These are phyloP conservation scores for Proteles cristata DNA, from an alignment of 2,113 vertebrate species.

Conservation along the genomic window DNA sequence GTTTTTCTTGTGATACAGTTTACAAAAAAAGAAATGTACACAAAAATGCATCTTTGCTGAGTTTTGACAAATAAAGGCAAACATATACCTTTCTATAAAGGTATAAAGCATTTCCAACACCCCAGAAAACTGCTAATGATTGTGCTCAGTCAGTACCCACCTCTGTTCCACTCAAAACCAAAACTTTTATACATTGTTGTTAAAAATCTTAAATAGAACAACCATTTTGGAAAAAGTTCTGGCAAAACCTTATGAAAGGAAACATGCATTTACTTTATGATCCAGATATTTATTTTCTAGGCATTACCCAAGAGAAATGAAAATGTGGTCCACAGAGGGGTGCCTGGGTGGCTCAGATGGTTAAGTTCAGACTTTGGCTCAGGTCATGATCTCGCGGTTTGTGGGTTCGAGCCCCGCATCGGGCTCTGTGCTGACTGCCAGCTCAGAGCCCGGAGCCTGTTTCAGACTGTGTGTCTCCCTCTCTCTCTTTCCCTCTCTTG, in stretches of 20 bases:
- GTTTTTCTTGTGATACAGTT: conserved; percentile 5
- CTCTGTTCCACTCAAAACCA: not conserved
- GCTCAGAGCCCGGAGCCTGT: no score
- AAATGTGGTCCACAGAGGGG: not conserved
- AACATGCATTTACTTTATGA: not conserved
- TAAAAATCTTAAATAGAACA: conserved; percentile 2
- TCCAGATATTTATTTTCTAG: not conserved
- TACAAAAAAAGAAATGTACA: not conserved
- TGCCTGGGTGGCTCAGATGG: no score
- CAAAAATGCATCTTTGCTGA: not conserved
- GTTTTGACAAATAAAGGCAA: not conserved
- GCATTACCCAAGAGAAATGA: not conserved
- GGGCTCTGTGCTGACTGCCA: no score
- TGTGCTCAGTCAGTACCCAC: not conserved
- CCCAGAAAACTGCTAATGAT: not conserved
- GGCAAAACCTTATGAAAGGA: not conserved
- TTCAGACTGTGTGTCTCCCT: no score
- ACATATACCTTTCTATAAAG: not conserved
- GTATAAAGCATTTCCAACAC: not conserved
- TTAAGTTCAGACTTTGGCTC: no score
- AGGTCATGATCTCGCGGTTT: no score
- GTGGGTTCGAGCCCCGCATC: no score
- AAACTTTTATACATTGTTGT: not conserved
- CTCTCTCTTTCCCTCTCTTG: no score
- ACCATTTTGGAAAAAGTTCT: not conserved